Percentiles rank a stretch among this genome's conserved stretches.
Conservation (phyloP, 2,797 vertebrate species). For the Acanthiza pusilla region DNA sequence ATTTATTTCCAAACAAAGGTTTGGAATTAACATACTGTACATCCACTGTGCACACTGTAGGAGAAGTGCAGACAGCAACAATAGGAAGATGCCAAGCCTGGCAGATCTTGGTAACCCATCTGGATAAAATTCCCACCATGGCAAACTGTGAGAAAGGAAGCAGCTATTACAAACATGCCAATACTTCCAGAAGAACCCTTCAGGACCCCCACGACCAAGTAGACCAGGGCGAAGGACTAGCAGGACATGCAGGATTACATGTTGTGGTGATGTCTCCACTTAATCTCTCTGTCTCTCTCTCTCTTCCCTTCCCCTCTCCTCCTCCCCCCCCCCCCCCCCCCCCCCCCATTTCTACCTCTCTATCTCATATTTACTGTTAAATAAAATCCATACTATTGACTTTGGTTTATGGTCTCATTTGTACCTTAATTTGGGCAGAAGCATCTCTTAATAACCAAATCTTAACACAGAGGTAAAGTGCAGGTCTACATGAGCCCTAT, state of each 20-base stretch:
- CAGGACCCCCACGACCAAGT: fast-evolving
- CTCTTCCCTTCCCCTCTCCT: background rate
- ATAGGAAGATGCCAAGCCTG: background rate
- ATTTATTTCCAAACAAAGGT: background rate
- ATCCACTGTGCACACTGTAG: background rate
- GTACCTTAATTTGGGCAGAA: background rate
- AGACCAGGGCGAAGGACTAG: background rate
- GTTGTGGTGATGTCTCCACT: background rate
- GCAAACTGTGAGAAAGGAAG: background rate
- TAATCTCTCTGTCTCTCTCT: background rate
- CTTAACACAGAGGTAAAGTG: background rate
- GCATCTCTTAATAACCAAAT: background rate
- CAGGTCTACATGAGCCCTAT: background rate
- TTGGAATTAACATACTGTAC: background rate
- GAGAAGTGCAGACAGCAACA: background rate
- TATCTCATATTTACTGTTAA: background rate
- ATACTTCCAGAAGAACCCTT: background rate
- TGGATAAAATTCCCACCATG: background rate
- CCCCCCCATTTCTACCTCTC: background rate
- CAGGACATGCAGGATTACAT: background rate
- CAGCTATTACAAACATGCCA: background rate
- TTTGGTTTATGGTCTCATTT: background rate
- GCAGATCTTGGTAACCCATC: background rate
- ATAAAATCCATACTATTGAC: background rate
- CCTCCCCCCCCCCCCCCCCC: fast-evolving